Percentiles rank a stretch among this genome's conserved stretches.
Conservation (phyloP, 2,888 invertebrate genomes). For the Pammene aurita region DNA sequence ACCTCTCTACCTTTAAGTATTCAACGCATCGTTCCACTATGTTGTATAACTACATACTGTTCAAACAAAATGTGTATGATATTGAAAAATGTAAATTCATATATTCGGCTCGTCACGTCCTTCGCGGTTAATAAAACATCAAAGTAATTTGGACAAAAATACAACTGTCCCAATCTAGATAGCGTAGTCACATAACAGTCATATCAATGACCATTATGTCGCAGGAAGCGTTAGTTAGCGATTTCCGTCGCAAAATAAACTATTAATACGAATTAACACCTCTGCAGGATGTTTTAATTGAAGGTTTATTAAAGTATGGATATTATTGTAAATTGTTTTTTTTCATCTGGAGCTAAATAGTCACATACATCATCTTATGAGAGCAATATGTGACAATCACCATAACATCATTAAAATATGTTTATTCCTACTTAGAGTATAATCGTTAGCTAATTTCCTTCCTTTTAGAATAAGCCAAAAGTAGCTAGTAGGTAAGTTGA, state of each 20-base stretch:
- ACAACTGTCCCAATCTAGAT: slow-evolving; percentile 21
- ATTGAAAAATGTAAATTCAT: too few species aligned
- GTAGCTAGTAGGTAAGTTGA: too few species aligned
- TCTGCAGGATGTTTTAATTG: slow-evolving; percentile 34
- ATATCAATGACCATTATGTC: slow-evolving; percentile 35
- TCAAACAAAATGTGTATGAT: too few species aligned
- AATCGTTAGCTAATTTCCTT: too few species aligned
- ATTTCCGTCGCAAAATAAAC: slow-evolving; percentile 44
- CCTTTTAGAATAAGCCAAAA: too few species aligned
- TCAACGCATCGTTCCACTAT: too few species aligned
- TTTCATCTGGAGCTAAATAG: not conserved
- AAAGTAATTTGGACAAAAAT: not conserved
- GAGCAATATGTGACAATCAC: too few species aligned
- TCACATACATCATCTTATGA: not conserved
- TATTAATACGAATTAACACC: slow-evolving; percentile 43
- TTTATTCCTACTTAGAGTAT: too few species aligned
- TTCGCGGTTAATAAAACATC: slow-evolving; percentile 7
- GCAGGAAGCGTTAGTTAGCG: slow-evolving; percentile 42
- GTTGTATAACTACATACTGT: too few species aligned
- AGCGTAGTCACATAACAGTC: slow-evolving; percentile 29
- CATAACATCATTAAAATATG: too few species aligned
- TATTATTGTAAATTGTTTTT: slow-evolving; percentile 4
- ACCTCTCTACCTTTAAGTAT: too few species aligned
- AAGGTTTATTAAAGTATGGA: slow-evolving; percentile 3
- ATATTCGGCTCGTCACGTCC: not conserved